Conservation (phyloP, 2,888 invertebrate genomes). For the Hypolimnas misippus region DNA sequence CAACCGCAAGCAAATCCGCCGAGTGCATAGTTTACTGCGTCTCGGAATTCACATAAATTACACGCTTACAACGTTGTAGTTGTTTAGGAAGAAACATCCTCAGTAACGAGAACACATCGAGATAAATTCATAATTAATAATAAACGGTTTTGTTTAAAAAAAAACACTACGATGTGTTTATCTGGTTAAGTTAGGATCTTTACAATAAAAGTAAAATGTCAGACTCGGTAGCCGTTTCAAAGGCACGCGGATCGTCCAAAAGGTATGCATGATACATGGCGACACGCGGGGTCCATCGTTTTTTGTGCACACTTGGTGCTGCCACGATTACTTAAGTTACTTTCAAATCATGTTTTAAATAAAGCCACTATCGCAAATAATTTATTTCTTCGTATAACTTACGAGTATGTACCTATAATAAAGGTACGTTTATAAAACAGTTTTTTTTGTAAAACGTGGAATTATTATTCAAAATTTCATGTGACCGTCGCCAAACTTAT, state of each 20-base stretch:
- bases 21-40: constrained; percentile 34
- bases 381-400: no score
- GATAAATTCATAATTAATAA: neutral
- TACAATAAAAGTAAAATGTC: constrained; percentile 61
- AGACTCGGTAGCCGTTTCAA: constrained; percentile 60
- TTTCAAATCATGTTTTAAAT: no score
- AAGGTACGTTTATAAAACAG: no score
- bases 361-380: no score
- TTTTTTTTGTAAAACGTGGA: neutral
- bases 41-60: constrained; percentile 30
- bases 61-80: constrained; percentile 14
- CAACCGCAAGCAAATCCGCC: constrained; percentile 55
- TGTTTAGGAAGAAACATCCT: neutral
- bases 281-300: constrained; percentile 27
- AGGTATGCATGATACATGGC: constrained; percentile 57
- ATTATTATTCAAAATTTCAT: neutral
- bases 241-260: constrained; percentile 46
- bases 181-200: constrained; percentile 10
- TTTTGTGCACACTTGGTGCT: constrained; percentile 5
- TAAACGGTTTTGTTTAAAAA: no score
- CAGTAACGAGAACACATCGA: neutral
- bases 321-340: neutral
- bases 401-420: no score
- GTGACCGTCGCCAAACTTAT: neutral
- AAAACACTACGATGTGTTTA: no score